phyloP scores from a whole-genome alignment of 2,888 invertebrate species.

The Pollenia griseotomentosa region DNA sequence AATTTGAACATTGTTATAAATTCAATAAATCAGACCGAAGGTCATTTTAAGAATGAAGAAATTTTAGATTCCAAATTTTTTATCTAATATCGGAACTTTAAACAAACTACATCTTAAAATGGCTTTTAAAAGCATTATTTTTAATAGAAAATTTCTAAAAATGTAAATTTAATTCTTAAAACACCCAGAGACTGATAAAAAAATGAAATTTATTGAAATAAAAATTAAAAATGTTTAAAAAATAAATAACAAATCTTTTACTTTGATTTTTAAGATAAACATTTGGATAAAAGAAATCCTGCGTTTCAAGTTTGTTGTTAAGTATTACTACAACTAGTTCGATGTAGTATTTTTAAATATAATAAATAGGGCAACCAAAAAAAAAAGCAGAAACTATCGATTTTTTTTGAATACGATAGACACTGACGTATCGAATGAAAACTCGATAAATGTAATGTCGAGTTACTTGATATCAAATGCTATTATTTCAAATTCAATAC shows the following conservation, averaged over 20 bases:
- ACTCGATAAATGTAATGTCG: too few species aligned
- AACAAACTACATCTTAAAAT: neutral
- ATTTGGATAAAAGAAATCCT: too few species aligned
- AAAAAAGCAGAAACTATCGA: too few species aligned
- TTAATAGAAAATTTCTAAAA: conserved; percentile 14
- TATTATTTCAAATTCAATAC: too few species aligned
- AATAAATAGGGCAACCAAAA: too few species aligned
- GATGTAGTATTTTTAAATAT: too few species aligned
- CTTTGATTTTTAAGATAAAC: too few species aligned
- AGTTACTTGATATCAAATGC: too few species aligned
- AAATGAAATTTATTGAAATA: conserved; percentile 55
- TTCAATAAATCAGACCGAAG: neutral
- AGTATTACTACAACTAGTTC: too few species aligned
- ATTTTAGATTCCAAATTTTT: neutral
- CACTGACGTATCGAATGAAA: too few species aligned
- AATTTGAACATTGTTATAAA: neutral
- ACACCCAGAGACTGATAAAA: conserved; percentile 70
- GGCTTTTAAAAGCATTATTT: conserved; percentile 4
- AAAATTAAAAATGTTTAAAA: conserved; percentile 51
- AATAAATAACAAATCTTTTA: neutral
- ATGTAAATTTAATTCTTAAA: conserved; percentile 52
- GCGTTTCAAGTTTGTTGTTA: too few species aligned
- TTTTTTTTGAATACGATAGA: too few species aligned
- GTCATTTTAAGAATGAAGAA: conserved; percentile 14
- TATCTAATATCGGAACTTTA: neutral